Percentiles rank a stretch among this genome's conserved stretches.
phyloP scores from a whole-genome alignment of 2,113 vertebrate species.

The Sus scrofa region DNA sequence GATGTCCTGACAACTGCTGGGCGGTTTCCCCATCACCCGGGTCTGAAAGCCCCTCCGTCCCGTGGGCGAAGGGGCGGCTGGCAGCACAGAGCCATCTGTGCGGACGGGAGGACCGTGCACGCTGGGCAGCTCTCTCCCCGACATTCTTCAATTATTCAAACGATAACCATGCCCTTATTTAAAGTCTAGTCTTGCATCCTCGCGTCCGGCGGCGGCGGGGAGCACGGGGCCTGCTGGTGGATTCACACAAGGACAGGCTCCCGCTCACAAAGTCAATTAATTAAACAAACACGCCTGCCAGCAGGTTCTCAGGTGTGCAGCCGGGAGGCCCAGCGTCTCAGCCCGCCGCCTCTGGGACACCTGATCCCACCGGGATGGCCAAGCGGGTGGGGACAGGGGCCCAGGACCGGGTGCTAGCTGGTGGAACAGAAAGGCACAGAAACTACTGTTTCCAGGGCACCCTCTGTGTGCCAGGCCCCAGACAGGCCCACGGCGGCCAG shows the following conservation, averaged over 20 bases:
- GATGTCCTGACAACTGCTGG: fast-evolving
- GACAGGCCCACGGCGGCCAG: fast-evolving
- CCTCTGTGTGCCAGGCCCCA: fast-evolving
- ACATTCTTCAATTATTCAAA: constrained; percentile 90
- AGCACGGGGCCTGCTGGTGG: constrained; percentile 78
- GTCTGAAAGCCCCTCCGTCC: not conserved
- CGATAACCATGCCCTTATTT: constrained; percentile 90
- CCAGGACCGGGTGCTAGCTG: not conserved
- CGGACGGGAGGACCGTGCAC: constrained; percentile 75
- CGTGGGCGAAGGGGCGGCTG: fast-evolving
- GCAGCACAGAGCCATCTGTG: constrained; percentile 49
- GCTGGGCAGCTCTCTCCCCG: constrained; percentile 81
- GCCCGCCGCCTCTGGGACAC: constrained; percentile 75
- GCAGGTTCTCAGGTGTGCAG: constrained; percentile 88
- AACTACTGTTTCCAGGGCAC: fast-evolving
- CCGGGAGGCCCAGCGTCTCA: constrained; percentile 60
- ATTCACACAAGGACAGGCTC: constrained; percentile 81
- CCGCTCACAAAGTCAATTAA: constrained; percentile 84
- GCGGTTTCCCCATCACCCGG: not conserved
- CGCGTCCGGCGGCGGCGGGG: constrained; percentile 71
- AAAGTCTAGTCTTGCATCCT: constrained; percentile 89
- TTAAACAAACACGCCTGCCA: constrained; percentile 87
- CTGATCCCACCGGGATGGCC: not conserved
- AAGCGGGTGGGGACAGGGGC: fast-evolving
- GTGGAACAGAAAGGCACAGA: too few relatives aligned